Conservation (phyloP, 53 echinoderm and acorn worm genomes). For the Holothuria scabra region DNA sequence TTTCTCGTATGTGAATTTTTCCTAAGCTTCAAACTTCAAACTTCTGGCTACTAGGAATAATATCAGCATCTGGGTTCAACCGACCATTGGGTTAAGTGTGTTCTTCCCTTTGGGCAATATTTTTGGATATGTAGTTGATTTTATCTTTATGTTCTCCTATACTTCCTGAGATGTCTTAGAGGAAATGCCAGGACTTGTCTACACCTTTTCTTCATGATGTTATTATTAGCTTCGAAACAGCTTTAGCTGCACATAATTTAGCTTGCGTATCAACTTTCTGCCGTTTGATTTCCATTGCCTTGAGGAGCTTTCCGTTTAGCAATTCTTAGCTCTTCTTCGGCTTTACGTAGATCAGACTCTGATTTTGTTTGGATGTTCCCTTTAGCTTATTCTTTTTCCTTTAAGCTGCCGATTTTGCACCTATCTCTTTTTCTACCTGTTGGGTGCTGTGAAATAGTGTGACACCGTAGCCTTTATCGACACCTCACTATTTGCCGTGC, state of each 20-base stretch:
- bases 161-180: background rate
- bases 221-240: background rate
- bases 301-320: slow-evolving; percentile 52
- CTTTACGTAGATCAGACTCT: slow-evolving; percentile 43
- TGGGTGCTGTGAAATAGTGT: slow-evolving; percentile 6
- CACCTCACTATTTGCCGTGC: slow-evolving; percentile 3
- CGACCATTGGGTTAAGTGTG: background rate
- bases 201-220: background rate
- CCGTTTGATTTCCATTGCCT: slow-evolving; percentile 47
- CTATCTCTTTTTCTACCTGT: slow-evolving; percentile 48
- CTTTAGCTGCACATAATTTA: slow-evolving; percentile 20
- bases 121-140: background rate
- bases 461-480: slow-evolving; percentile 16
- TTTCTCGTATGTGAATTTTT: too few relatives aligned
- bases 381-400: slow-evolving; percentile 51
- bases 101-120: background rate
- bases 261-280: slow-evolving; percentile 10
- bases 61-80: background rate
- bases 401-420: slow-evolving; percentile 41
- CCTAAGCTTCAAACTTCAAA: too few relatives aligned
- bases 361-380: slow-evolving; percentile 14
- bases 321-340: slow-evolving; percentile 50
- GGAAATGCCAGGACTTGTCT: background rate
- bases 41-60: background rate
- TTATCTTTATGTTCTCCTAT: background rate